A percentile compares a stretch with the other conserved stretches of the same genome.
phyloP scores from a whole-genome alignment of 2,888 invertebrate genomes.

The Vandiemenella viatica region DNA sequence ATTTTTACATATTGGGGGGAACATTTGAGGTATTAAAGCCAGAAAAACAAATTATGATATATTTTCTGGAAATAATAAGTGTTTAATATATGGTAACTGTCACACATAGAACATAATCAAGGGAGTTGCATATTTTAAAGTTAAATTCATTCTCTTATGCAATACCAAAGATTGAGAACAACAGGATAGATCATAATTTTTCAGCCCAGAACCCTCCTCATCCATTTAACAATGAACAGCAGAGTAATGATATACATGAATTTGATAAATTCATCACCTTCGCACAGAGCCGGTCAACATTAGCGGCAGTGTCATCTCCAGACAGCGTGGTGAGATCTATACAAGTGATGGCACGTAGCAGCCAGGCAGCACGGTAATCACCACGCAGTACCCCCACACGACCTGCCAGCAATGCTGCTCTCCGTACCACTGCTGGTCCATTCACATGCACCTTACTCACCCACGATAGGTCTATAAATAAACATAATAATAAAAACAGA shows the following conservation, averaged over 20 bases:
- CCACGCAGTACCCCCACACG: constrained; percentile 23
- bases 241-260: background rate
- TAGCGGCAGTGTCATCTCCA: constrained; percentile 62
- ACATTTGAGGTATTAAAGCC: too few species aligned
- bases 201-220: too few species aligned
- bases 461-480: constrained; percentile 31
- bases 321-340: constrained; percentile 88
- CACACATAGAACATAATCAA: too few species aligned
- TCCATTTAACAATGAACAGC: too few species aligned
- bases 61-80: too few species aligned
- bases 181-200: too few species aligned
- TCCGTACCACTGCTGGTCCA: constrained; percentile 37
- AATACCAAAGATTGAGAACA: too few species aligned
- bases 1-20: too few species aligned
- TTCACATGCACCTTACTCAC: constrained; percentile 38
- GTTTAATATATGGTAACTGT: too few species aligned
- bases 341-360: constrained; percentile 64
- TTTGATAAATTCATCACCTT: constrained; percentile 36
- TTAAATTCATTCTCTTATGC: too few species aligned
- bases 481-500: background rate
- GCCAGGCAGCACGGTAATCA: constrained; percentile 52
- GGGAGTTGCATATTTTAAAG: too few species aligned
- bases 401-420: constrained; percentile 34
- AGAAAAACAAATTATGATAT: too few species aligned
- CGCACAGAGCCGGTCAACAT: constrained; percentile 64